Evolutionary conservation across 2,888 invertebrate genomes (phyloP), one percentile per base, ranked within the genome.

Genomic region (Cyrtodaria siliqua): DNA sequence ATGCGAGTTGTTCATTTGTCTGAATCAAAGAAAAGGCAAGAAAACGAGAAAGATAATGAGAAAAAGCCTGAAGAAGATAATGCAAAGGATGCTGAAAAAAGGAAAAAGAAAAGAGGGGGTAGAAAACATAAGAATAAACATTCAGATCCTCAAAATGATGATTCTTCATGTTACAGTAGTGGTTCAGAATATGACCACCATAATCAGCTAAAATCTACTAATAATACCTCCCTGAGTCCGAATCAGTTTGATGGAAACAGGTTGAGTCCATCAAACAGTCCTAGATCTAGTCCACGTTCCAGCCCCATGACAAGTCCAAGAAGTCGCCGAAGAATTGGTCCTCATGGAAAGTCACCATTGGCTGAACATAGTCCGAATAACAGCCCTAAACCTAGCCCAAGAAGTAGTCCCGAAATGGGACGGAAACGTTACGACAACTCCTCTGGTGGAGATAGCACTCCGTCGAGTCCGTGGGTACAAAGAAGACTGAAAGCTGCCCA

Each of bases 401-500:
- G 89, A 27, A 89, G 89, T 59, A 92, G 92, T 72, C 92, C 92
- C 29, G 90, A 90, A 68, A 70, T 76, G 40, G 74, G 79, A 14
- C 83, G 89, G 20, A 85, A 87, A 69, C 77, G 71, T 29, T 85
- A 86, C 59, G 86, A 88, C 29, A 83, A 85, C 73, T 87, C 89
- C 9, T 93, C 96, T 95, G 86, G 77, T 47, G 87, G 73, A 16
- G 89, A 86, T 92, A 84, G 89, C 81, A 92, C 93, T 18, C 93
- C 94, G 12, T 94, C 95, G 29, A 94, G 94, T 67, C 92, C 92
- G 12, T 92, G 92, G 93, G 89, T 92, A 18, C 92, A 91, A 73
- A 85, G 92, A 88, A 87, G 93, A 92, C 83, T 93, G 91, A 79
- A 93, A 91, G 94, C 94, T 63, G 90, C 89, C 40, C 93, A 94